A percentile compares a stretch with the other conserved stretches of the same genome.
phyloP scores from a whole-genome alignment of 2,797 vertebrate species.

The Martes flavigula region DNA sequence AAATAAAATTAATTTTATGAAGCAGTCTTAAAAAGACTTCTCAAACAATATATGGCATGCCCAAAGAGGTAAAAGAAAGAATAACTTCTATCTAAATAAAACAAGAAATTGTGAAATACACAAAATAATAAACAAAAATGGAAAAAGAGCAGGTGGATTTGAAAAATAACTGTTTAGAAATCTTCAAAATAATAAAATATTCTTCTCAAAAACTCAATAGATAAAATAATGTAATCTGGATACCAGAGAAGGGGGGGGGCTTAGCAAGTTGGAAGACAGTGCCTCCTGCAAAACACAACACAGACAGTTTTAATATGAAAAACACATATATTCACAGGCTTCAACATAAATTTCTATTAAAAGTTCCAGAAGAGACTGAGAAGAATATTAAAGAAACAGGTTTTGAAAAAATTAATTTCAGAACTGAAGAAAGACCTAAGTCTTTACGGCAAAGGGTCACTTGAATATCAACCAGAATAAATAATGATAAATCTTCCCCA shows the following conservation, averaged over 20 bases:
- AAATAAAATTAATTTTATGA: background rate
- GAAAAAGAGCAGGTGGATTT: background rate
- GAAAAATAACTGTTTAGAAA: background rate
- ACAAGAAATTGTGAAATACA: background rate
- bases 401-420: background rate
- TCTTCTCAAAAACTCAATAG: background rate
- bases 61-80: background rate
- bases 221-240: background rate
- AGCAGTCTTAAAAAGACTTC: background rate
- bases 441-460: background rate
- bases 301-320: background rate
- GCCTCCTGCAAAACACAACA: background rate
- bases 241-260: background rate
- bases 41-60: background rate
- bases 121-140: background rate
- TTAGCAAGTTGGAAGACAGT: background rate
- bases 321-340: background rate
- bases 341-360: background rate
- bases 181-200: background rate
- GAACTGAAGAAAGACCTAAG: background rate
- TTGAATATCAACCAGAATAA: background rate
- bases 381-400: background rate
- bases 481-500: background rate
- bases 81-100: background rate
- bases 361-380: background rate